phyloP scores from a whole-genome alignment of 1,140 invertebrate genomes.

The Acyrthosiphon pisum region DNA sequence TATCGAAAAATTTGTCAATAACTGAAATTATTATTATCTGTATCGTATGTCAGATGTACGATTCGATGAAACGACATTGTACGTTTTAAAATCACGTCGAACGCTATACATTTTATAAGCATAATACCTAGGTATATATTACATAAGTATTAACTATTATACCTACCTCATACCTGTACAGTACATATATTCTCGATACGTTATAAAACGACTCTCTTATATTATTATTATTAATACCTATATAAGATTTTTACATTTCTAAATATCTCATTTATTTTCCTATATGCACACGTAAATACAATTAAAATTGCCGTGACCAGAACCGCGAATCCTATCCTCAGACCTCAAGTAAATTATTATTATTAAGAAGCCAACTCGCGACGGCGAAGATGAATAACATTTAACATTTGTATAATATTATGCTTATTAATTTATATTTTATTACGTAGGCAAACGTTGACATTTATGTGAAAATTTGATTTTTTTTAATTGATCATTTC shows the following conservation, averaged over 20 bases:
- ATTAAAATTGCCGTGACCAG: background rate
- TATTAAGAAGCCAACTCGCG: background rate
- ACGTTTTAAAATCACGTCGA: background rate
- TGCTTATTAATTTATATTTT: background rate
- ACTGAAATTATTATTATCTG: background rate
- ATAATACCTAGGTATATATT: background rate
- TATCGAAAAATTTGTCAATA: background rate
- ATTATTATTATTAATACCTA: background rate
- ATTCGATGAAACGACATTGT: background rate
- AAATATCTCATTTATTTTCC: background rate
- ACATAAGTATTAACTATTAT: too few species aligned
- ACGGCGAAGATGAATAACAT: background rate
- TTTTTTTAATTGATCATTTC: slow-evolving; percentile 31
- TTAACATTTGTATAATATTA: background rate
- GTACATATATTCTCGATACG: too few species aligned
- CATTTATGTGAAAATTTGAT: slow-evolving; percentile 29
- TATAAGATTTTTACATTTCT: background rate
- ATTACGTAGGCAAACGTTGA: background rate
- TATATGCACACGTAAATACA: background rate
- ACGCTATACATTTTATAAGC: background rate
- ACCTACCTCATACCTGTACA: background rate
- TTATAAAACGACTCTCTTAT: background rate
- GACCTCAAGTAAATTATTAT: background rate
- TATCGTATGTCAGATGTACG: background rate
- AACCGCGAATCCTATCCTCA: background rate